Percentiles rank a stretch among this genome's conserved stretches.
phyloP scores from a whole-genome alignment of 2,797 vertebrate genomes.

The Crypturellus tataupa region DNA sequence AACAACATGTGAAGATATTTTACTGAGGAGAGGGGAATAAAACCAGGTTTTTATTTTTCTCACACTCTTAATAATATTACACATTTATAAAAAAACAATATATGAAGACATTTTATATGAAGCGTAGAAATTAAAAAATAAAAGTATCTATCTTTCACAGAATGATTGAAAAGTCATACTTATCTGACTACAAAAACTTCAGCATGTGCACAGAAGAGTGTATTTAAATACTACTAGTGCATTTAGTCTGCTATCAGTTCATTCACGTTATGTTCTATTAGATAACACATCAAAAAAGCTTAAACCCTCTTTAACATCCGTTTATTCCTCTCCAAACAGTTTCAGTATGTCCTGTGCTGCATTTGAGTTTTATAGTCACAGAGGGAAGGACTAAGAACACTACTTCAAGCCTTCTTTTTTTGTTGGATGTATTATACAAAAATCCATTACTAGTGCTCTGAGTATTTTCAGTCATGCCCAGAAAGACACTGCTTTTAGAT shows the following conservation, averaged over 20 bases:
- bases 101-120: conserved; percentile 2
- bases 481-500: background rate
- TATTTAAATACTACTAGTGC: background rate
- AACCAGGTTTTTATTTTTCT: conserved; percentile 36
- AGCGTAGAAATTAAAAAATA: conserved; percentile 6
- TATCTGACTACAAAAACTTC: background rate
- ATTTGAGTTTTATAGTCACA: background rate
- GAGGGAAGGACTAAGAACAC: background rate
- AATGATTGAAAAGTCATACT: background rate
- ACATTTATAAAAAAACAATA: conserved; percentile 5
- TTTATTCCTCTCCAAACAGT: background rate
- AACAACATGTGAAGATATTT: conserved; percentile 17
- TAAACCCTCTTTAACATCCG: background rate
- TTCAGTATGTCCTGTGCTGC: background rate
- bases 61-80: conserved; percentile 41
- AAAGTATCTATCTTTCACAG: background rate
- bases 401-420: background rate
- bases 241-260: background rate
- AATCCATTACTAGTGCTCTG: background rate
- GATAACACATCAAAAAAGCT: background rate
- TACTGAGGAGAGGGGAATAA: background rate
- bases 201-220: background rate
- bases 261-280: background rate
- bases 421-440: background rate
- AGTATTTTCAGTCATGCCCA: background rate